Evolutionary conservation across 2,113 vertebrate genomes (phyloP).

Genomic region (Macroglossus sobrinus): DNA sequence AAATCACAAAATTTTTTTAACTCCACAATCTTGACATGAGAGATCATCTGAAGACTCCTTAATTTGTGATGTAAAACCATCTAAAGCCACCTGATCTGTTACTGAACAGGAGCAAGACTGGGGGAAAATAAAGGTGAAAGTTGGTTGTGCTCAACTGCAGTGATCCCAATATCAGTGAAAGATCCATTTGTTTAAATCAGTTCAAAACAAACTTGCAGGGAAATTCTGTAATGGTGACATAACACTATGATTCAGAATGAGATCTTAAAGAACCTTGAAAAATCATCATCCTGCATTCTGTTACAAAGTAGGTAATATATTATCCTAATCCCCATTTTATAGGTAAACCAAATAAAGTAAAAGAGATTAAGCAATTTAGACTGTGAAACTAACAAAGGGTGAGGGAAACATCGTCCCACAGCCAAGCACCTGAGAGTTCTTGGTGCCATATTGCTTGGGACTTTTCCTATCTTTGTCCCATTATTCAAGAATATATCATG

Average conservation of each 20-base stretch:
- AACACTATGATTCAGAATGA: conserved; percentile 26
- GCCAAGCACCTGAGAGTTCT: neutral
- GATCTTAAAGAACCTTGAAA: neutral
- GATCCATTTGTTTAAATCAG: neutral
- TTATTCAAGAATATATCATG: neutral
- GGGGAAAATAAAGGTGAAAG: neutral
- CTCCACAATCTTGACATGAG: neutral
- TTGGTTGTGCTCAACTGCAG: neutral
- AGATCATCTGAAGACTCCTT: neutral
- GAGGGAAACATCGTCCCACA: neutral
- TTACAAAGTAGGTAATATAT: neutral
- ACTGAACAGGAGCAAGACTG: neutral
- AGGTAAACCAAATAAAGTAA: neutral
- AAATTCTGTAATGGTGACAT: neutral
- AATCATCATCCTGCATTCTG: neutral
- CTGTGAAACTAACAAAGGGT: neutral
- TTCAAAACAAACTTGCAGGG: neutral
- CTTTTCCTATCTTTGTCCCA: conserved; percentile 11
- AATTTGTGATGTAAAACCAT: neutral
- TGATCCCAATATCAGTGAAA: neutral
- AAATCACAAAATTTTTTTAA: neutral
- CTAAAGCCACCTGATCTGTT: neutral
- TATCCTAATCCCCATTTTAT: conserved; percentile 7
- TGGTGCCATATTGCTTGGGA: neutral
- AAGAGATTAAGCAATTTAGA: conserved; percentile 1